Evolutionary conservation across 2,113 vertebrate genomes (phyloP).

Genomic region (Corythornis cristatus): DNA sequence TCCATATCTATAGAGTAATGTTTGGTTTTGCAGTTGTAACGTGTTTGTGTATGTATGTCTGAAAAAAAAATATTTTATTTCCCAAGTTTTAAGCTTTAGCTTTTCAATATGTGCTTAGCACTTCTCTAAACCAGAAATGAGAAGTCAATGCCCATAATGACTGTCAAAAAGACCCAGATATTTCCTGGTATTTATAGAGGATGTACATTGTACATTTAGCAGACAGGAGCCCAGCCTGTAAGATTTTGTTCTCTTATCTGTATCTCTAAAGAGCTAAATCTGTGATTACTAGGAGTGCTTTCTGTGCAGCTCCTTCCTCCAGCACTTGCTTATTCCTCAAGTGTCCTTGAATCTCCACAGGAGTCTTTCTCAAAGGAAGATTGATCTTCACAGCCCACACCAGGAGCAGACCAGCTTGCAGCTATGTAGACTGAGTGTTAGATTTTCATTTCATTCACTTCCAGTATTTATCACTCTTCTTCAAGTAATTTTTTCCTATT

Average conservation of each 20-base stretch:
- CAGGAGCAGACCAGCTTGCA: not conserved
- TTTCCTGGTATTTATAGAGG: not conserved
- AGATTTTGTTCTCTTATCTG: not conserved
- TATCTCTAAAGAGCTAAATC: not conserved
- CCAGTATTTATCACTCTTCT: not conserved
- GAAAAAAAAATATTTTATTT: not conserved
- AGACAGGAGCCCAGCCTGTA: not conserved
- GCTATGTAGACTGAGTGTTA: accelerated
- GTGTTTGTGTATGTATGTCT: not conserved
- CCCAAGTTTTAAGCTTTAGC: not conserved
- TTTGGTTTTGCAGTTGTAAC: not conserved
- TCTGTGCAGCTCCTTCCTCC: not conserved
- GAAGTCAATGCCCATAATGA: not conserved
- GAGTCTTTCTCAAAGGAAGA: not conserved
- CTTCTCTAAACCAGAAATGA: not conserved
- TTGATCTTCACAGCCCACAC: not conserved
- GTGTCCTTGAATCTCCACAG: not conserved
- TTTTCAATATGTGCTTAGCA: not conserved
- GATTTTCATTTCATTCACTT: not conserved
- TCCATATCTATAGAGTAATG: not conserved
- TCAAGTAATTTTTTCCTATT: not conserved
- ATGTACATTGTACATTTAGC: not conserved
- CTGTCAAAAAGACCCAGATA: not conserved
- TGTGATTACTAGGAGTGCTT: not conserved
- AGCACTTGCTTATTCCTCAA: not conserved